Evolutionary conservation across 30 jellyfish, hydroid and myxozoan genomes (phyloP).

Genomic region (Cassiopea xamachana): DNA sequence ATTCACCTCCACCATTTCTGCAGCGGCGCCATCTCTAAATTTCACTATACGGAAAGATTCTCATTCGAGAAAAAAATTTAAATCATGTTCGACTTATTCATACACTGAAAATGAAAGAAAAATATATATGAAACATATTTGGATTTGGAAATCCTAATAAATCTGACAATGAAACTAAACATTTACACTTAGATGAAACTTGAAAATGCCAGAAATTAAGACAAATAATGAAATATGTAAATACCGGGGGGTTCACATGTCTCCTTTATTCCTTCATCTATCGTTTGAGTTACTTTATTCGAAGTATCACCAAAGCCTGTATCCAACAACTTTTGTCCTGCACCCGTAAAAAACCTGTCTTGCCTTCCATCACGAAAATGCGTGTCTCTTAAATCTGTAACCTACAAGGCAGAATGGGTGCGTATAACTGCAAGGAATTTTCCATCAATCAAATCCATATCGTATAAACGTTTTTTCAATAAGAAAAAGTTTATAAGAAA

Average conservation of each 20-base stretch:
- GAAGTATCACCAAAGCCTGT: constrained; percentile 10
- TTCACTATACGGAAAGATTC: too few relatives aligned
- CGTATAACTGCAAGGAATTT: not conserved
- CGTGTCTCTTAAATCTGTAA: constrained; percentile 73
- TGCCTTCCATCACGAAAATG: constrained; percentile 72
- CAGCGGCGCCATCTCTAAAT: too few relatives aligned
- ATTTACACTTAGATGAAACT: not conserved
- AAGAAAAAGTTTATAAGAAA: too few relatives aligned
- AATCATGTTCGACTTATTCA: too few relatives aligned
- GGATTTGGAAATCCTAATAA: too few relatives aligned
- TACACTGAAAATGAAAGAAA: too few relatives aligned
- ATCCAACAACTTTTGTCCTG: constrained; percentile 67
- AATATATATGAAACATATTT: too few relatives aligned
- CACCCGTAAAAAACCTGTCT: constrained; percentile 83
- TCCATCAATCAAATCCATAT: too few relatives aligned
- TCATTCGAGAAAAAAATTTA: too few relatives aligned
- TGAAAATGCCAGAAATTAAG: not conserved
- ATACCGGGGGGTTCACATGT: constrained; percentile 67
- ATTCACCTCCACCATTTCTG: too few relatives aligned
- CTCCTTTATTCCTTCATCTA: constrained; percentile 17
- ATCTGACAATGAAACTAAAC: too few relatives aligned
- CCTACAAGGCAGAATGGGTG: constrained; percentile 31
- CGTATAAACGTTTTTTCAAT: too few relatives aligned
- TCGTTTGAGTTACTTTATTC: constrained; percentile 29
- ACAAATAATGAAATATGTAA: not conserved